Percentiles rank a stretch among this genome's conserved stretches.
Evolutionary conservation across 2,797 vertebrate species (phyloP).

Genomic region (Mallotus villosus): DNA sequence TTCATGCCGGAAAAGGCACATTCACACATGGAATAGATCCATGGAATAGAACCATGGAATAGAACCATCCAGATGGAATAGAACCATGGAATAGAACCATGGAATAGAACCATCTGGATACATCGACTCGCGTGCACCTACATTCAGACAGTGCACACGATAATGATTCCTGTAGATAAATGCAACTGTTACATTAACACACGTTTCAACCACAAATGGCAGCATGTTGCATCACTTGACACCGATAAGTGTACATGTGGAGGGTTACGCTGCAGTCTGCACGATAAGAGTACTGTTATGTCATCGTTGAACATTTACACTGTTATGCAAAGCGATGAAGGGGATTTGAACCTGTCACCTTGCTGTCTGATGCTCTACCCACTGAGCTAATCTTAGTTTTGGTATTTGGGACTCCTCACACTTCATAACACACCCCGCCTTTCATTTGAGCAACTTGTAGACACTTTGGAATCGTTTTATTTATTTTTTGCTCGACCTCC

Average conservation of each 20-base stretch:
- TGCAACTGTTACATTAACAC: conserved; percentile 71
- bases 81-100: no score
- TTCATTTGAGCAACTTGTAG: conserved; percentile 32
- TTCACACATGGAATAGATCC: conserved; percentile 64
- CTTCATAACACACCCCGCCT: neutral
- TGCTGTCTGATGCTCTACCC: no score
- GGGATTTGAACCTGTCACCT: no score
- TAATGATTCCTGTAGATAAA: conserved; percentile 67
- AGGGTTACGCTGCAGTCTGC: conserved; percentile 68
- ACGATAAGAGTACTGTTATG: conserved; percentile 34
- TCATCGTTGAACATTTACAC: conserved; percentile 8
- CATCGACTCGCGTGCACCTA: conserved; percentile 72
- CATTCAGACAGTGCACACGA: conserved; percentile 72
- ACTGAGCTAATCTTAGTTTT: no score
- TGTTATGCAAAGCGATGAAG: no score
- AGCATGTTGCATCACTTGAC: conserved; percentile 68
- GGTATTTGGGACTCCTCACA: conserved; percentile 57
- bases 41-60: conserved; percentile 58
- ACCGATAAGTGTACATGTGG: conserved; percentile 63
- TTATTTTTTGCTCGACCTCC: conserved; percentile 18
- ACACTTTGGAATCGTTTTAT: conserved; percentile 21
- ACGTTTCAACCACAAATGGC: conserved; percentile 70
- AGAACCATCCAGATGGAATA: conserved; percentile 53
- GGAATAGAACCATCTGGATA: conserved; percentile 59
- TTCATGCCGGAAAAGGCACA: conserved; percentile 67